These are phyloP conservation scores for Hemicrepidius hirtus DNA, from an alignment of 2,888 invertebrate species.

Conservation along the genomic window DNA sequence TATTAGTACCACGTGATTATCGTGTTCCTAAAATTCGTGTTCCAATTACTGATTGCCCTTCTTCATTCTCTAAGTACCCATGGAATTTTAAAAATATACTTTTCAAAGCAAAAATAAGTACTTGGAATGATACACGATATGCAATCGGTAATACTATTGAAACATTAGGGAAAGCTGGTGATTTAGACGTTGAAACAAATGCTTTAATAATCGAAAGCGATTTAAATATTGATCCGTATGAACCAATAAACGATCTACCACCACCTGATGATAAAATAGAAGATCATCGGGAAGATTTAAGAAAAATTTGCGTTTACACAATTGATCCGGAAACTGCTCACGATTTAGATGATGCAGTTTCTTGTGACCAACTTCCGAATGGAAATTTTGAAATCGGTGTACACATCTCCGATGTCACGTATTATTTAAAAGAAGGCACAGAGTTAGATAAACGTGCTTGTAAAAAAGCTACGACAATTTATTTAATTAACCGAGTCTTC, in stretches of 20 bases:
- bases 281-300: conserved; percentile 77
- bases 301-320: conserved; percentile 89
- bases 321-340: conserved; percentile 95
- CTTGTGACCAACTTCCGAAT: conserved; percentile 82
- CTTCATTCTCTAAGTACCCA: conserved; percentile 76
- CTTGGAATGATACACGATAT: conserved; percentile 80
- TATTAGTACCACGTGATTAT: conserved; percentile 85
- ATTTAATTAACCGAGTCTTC: conserved; percentile 90
- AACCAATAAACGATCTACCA: conserved; percentile 76
- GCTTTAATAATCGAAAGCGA: conserved; percentile 88
- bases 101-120: conserved; percentile 81
- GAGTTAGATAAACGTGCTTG: conserved; percentile 85
- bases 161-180: conserved; percentile 84
- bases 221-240: conserved; percentile 83
- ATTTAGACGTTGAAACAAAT: conserved; percentile 85
- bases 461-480: conserved; percentile 90
- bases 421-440: conserved; percentile 84
- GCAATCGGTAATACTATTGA: conserved; percentile 80
- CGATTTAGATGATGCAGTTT: conserved; percentile 96
- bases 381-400: conserved; percentile 90
- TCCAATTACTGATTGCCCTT: conserved; percentile 78
- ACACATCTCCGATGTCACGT: conserved; percentile 96
- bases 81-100: conserved; percentile 72
- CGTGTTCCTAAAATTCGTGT: conserved; percentile 83
- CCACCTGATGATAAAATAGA: conserved; percentile 73